Percentiles rank a stretch among this genome's conserved stretches.
phyloP scores from a whole-genome alignment of 1,140 invertebrate species.

The Drosophila sproati region DNA sequence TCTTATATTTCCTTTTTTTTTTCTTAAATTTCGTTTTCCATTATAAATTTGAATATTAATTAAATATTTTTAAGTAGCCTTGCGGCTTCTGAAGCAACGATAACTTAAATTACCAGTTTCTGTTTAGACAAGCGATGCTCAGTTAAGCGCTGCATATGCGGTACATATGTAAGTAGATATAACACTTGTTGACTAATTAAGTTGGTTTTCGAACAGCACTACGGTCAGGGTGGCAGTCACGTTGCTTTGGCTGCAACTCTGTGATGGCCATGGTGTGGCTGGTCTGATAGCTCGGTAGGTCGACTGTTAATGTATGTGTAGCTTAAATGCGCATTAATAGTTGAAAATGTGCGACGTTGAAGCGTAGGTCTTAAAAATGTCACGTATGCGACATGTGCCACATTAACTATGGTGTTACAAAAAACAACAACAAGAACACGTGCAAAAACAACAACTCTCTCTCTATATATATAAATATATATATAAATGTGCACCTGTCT shows the following conservation, averaged over 20 bases:
- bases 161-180: not conserved
- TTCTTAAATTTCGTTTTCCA: not conserved
- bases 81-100: not conserved
- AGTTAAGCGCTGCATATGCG: constrained; percentile 45
- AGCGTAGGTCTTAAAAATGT: constrained; percentile 82
- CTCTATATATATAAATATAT: constrained; percentile 1
- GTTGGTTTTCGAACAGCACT: constrained; percentile 56
- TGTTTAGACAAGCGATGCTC: constrained; percentile 41
- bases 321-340: constrained; percentile 82
- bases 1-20: constrained; percentile 18
- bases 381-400: constrained; percentile 81
- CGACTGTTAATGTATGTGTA: constrained; percentile 79
- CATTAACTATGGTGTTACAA: constrained; percentile 76
- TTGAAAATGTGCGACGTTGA: constrained; percentile 82
- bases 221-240: constrained; percentile 22
- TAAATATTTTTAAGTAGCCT: constrained; percentile 39
- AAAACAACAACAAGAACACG: constrained; percentile 53
- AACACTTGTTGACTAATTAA: constrained; percentile 63
- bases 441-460: not conserved
- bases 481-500: constrained; percentile 35
- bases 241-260: constrained; percentile 19
- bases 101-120: constrained; percentile 14
- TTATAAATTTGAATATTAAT: constrained; percentile 55
- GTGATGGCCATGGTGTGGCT: constrained; percentile 12
- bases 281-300: constrained; percentile 25